Evolutionary conservation across 1,140 invertebrate genomes (phyloP).

Genomic region (Lucilia sericata): DNA sequence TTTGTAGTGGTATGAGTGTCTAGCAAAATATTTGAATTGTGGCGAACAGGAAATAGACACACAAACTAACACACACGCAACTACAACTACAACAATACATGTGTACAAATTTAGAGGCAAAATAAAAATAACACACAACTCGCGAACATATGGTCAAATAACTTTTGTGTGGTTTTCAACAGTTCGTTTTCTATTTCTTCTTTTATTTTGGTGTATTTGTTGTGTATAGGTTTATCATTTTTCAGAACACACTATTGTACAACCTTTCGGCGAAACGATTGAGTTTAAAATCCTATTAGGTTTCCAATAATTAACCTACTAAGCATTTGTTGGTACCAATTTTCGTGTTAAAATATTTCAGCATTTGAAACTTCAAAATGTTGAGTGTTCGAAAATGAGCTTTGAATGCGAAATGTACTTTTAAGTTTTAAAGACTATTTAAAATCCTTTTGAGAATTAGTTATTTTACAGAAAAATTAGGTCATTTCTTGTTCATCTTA

Average conservation of each 20-base stretch:
- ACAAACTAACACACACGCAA: background rate
- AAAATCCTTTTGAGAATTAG: no score
- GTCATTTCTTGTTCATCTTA: no score
- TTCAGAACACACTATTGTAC: background rate
- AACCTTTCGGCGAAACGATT: background rate
- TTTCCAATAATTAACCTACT: no score
- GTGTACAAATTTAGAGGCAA: background rate
- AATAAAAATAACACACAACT: constrained; percentile 4
- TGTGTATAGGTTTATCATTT: background rate
- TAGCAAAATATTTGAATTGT: constrained; percentile 6
- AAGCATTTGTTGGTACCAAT: no score
- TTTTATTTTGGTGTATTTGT: background rate
- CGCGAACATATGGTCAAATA: constrained; percentile 28
- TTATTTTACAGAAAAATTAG: no score
- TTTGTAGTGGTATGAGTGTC: background rate
- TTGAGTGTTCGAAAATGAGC: no score
- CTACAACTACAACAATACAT: background rate
- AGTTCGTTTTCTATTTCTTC: background rate
- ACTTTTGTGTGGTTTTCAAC: constrained; percentile 29
- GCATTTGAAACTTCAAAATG: no score
- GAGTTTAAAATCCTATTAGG: background rate
- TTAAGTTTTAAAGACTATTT: no score
- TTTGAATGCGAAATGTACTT: no score
- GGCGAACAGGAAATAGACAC: background rate
- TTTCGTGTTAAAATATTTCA: no score